These are phyloP conservation scores for Nomada hirtipes DNA, from an alignment of 2,888 invertebrate genomes.

Conservation along the genomic window DNA sequence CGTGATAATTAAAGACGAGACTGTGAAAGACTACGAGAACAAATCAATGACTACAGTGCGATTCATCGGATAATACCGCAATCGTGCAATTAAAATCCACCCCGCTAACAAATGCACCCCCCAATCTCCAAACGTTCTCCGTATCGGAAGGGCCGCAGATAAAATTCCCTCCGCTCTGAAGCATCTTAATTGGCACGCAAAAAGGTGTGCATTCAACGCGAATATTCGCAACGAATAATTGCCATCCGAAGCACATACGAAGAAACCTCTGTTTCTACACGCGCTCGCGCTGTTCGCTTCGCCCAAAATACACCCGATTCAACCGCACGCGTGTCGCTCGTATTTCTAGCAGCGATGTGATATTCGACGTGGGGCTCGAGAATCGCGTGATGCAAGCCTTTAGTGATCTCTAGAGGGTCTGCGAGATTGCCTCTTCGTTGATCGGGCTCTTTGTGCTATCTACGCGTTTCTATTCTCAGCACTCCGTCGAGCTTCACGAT, in stretches of 20 bases:
- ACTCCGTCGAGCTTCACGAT: not conserved
- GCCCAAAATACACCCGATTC: conserved; percentile 67
- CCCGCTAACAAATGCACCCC: not conserved
- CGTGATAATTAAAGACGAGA: conserved; percentile 1
- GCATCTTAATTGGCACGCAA: no score
- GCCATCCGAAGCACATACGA: not conserved
- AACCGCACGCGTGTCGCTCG: conserved; percentile 37
- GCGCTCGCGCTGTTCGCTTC: conserved; percentile 29
- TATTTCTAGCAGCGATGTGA: conserved; percentile 61
- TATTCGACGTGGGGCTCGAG: conserved; percentile 55
- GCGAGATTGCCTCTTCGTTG: conserved; percentile 49
- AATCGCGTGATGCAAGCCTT: conserved; percentile 66
- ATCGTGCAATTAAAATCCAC: not conserved
- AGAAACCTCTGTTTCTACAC: not conserved
- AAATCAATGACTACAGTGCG: not conserved
- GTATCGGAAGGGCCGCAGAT: not conserved
- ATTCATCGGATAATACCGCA: not conserved
- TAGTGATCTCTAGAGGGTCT: conserved; percentile 67
- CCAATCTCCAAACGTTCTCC: not conserved
- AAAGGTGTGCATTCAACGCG: no score
- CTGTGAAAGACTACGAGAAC: not conserved
- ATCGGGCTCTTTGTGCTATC: conserved; percentile 12
- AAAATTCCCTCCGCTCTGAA: no score
- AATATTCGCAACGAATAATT: not conserved
- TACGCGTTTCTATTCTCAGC: not conserved